Evolutionary conservation across 92 coral and sea anemone genomes (phyloP), one percentile per base, ranked within the genome.

Genomic region (Virgularia gustaviana): DNA sequence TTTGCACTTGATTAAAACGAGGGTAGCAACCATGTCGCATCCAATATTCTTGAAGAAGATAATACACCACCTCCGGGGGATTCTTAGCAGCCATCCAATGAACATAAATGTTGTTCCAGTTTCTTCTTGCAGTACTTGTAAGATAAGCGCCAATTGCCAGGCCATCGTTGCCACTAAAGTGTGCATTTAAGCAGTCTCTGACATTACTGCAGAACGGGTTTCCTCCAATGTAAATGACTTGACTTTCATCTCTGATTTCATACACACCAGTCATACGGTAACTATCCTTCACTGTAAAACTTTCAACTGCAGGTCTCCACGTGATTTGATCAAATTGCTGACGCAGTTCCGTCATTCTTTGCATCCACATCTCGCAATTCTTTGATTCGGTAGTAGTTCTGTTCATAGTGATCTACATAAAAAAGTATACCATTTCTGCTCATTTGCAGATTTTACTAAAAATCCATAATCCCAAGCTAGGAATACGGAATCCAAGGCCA

Each of bases 121-220:
- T 78, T 34, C 74, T 79, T 16, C 77, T 84, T 30, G 94, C 99
- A 4, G 87, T 80, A 5, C 96, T 95, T 8, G 86, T 94, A 32
- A 94, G 72, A 57, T 83, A 94, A 65, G 96, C 80, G 1, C 99
- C 99, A 41, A 94, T 86, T 35, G 99, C 88, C 70, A 94, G 87
- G 7, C 99, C 99, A 44, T 94, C 99, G 71, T 94, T 94, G 0
- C 99, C 99, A 68, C 99, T 94, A 62, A 94, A 94, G 78, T 94
- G 99, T 2, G 99, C 99, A 62, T 94, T 94, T 65, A 94, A 60
- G 45, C 99, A 94, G 76, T 94, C 99, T 78, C 99, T 84, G 78
- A 94, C 88, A 82, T 89, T 94, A 63, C 99, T 94, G 60, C 90
- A 89, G 57, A 89, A 90, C 20, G 99, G 99, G 65, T 94, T 94